Base-by-base conservation (phyloP, 2,888 invertebrate species). In the Marronus borbonicus region DNA sequence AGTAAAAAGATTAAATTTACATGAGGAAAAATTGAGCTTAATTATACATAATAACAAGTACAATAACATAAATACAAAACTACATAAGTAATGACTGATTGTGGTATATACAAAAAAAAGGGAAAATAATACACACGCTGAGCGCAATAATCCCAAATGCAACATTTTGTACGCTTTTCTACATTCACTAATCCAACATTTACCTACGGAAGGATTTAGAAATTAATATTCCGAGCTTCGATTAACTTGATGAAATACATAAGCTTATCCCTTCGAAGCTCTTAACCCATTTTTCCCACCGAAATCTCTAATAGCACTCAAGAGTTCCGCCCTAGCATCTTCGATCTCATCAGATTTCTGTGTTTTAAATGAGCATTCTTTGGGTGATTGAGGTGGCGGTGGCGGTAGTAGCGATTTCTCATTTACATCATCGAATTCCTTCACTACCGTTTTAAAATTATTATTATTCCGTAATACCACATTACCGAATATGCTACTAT, bases 221-320 rank as follows among this genome's bases (percentile, higher is more conserved):
- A 69, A 55, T 17, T 64, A 58, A 58, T 58, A 58, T 58, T 20
- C 66, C 10, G 36, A 28, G 39, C 52, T 64, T 69, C 31, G 28
- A 31, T 69, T 50, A 17, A 75, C 14, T 44, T 58, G n/a, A 20
- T 50, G 10, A 74, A 44, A 7, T 44, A 2, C 10, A 36, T 58
- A 44, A 14, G 62, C 31, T 72, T 60, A 78, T 62, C 76, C 68
- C 39, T 76, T 79, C 36, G 72, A 55, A 31, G 77, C 64, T 68
- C 76, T 74, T 58, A 89, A 82, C 31, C 88, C 88, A 77, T 88
- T 88, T 78, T 88, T 88, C 5, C 89, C 89, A 12, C 94, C 93
- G 81, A 94, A 95, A 85, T 91, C 93, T 81, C 94, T 89, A 84
- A 95, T 95, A 20, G 94, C 93, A 70, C 92, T 91, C 86, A 95